Evolutionary conservation across 2,888 invertebrate species (phyloP).

Genomic region (Hydraecia micacea): DNA sequence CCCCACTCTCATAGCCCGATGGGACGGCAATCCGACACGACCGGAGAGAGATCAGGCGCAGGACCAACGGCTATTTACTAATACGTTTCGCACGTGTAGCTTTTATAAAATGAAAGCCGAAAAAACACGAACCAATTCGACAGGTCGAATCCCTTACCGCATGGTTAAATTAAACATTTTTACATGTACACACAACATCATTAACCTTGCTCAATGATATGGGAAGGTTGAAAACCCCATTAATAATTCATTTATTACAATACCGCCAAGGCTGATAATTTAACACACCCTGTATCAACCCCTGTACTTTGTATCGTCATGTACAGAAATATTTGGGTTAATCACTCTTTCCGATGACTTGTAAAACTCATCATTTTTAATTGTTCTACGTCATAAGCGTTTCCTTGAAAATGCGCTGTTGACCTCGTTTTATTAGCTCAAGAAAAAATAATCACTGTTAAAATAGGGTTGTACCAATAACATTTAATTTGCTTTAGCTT

Average conservation of each 20-base stretch:
- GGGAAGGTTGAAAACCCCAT: slow-evolving; percentile 32
- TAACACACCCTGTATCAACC: slow-evolving; percentile 53
- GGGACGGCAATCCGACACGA: background rate
- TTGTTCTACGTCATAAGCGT: slow-evolving; percentile 65
- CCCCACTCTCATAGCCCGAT: background rate
- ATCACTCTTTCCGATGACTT: slow-evolving; percentile 72
- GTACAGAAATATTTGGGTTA: slow-evolving; percentile 73
- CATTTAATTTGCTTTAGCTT: background rate
- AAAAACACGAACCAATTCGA: slow-evolving; percentile 17
- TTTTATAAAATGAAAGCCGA: background rate
- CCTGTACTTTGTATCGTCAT: slow-evolving; percentile 44
- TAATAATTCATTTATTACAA: slow-evolving; percentile 51
- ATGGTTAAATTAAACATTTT: slow-evolving; percentile 24
- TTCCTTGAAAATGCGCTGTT: slow-evolving; percentile 59
- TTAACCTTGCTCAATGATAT: slow-evolving; percentile 41
- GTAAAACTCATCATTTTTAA: slow-evolving; percentile 71
- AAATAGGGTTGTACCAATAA: slow-evolving; percentile 2
- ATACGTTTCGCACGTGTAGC: background rate
- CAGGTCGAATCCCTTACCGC: background rate
- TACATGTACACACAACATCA: slow-evolving; percentile 23
- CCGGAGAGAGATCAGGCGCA: background rate
- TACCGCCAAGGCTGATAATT: slow-evolving; percentile 29
- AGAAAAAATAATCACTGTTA: slow-evolving; percentile 33
- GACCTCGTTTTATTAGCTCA: slow-evolving; percentile 44
- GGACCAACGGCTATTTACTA: background rate